phyloP scores from a whole-genome alignment of 2,113 vertebrate species.

The Corythornis vintsioides region DNA sequence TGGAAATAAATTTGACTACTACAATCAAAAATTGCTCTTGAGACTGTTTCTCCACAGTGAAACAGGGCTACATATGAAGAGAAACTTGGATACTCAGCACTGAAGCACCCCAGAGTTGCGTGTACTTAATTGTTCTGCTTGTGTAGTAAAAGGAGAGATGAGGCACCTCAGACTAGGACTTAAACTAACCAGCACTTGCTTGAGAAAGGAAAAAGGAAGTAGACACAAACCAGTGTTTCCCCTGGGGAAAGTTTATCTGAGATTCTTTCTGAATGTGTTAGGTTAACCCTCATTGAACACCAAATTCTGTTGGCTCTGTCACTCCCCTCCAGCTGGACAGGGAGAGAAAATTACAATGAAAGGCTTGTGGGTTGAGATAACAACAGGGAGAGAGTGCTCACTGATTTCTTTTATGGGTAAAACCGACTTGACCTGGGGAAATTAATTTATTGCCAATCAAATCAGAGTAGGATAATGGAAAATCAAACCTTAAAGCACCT shows the following conservation, averaged over 20 bases:
- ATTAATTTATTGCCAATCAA: background rate
- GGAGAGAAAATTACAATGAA: accelerated
- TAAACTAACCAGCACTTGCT: background rate
- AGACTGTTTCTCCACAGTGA: background rate
- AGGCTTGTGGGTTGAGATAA: background rate
- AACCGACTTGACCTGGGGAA: accelerated
- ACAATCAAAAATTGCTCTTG: background rate
- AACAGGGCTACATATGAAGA: background rate
- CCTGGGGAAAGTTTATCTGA: background rate
- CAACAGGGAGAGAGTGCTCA: background rate
- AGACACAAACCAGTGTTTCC: background rate
- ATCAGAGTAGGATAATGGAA: background rate
- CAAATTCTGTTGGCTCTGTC: background rate
- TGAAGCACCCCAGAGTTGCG: background rate
- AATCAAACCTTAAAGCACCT: background rate
- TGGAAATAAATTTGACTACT: conserved; percentile 73
- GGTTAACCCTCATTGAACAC: background rate
- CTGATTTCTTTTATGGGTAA: accelerated
- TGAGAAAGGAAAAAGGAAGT: background rate
- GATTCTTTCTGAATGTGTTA: background rate
- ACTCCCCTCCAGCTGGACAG: background rate
- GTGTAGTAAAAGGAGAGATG: background rate
- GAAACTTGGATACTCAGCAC: background rate
- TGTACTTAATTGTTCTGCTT: background rate
- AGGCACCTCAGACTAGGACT: background rate